Percentiles rank a stretch among this genome's conserved stretches.
phyloP scores from a whole-genome alignment of 2,888 invertebrate genomes.

The Tholera decimalis region DNA sequence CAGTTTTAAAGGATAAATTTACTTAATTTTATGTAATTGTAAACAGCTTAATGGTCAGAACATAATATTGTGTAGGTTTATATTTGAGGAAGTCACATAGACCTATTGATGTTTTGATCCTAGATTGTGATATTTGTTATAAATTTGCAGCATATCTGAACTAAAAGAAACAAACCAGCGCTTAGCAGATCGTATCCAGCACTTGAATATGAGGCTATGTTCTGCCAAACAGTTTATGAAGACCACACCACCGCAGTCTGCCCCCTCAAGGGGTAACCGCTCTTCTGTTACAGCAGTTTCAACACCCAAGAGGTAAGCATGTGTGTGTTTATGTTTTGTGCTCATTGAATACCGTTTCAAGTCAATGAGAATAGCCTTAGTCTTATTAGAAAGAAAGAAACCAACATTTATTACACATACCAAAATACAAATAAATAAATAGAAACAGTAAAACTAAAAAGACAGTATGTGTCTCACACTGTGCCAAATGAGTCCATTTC shows the following conservation, averaged over 20 bases:
- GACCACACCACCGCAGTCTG: constrained; percentile 59
- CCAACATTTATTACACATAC: too few species aligned
- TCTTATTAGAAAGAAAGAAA: neutral
- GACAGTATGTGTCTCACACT: too few species aligned
- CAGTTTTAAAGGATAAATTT: too few species aligned
- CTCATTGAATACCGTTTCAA: neutral
- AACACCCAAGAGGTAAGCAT: constrained; percentile 30
- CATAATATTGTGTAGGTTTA: too few species aligned
- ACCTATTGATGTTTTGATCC: neutral
- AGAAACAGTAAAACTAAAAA: too few species aligned
- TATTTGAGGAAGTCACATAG: too few species aligned
- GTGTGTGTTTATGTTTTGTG: neutral
- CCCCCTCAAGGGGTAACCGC: constrained; percentile 47
- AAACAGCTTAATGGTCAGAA: too few species aligned
- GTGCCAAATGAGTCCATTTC: too few species aligned
- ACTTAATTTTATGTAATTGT: too few species aligned
- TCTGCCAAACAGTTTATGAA: constrained; percentile 84
- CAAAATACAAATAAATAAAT: too few species aligned
- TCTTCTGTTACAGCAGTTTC: constrained; percentile 36
- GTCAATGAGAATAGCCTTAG: too few species aligned
- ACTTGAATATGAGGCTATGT: constrained; percentile 81
- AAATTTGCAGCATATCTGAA: constrained; percentile 76
- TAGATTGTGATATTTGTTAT: neutral
- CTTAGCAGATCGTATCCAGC: constrained; percentile 77
- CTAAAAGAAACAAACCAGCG: constrained; percentile 76